Percentiles rank a stretch among this genome's conserved stretches.
These are phyloP conservation scores for Corvus moneduloides DNA, from an alignment of 2,113 vertebrate genomes.

Conservation along the genomic window DNA sequence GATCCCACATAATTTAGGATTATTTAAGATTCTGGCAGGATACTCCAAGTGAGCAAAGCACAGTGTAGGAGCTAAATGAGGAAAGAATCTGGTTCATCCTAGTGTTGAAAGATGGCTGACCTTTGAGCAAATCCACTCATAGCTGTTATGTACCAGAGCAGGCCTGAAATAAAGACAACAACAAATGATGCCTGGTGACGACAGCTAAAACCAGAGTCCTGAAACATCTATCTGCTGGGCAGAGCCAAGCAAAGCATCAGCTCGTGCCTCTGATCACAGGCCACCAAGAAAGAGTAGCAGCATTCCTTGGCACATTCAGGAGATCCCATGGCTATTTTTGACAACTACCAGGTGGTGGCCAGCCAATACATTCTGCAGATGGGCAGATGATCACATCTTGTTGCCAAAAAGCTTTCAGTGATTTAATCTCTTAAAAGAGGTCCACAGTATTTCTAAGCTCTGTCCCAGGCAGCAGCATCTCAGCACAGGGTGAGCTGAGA, in stretches of 20 bases:
- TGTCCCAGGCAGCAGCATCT: background rate
- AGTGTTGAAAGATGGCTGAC: background rate
- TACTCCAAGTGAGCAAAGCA: background rate
- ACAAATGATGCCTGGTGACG: background rate
- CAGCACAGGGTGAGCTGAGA: background rate
- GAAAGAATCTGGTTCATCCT: background rate
- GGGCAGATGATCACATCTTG: constrained; percentile 9
- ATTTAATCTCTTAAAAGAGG: constrained; percentile 1
- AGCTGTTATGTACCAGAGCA: background rate
- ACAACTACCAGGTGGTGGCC: background rate
- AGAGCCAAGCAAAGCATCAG: constrained; percentile 11
- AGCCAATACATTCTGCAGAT: background rate
- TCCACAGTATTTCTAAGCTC: background rate
- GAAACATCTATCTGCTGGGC: background rate
- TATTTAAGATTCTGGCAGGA: background rate
- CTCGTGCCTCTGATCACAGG: constrained; percentile 21
- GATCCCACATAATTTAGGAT: background rate
- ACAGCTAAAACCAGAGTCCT: constrained; percentile 14
- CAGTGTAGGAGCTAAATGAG: background rate
- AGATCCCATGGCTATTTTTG: constrained; percentile 41
- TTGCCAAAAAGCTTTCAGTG: constrained; percentile 7
- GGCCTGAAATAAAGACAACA: background rate
- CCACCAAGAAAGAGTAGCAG: background rate
- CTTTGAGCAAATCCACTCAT: constrained; percentile 2
- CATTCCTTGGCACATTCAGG: constrained; percentile 31